These are phyloP conservation scores for Parascotia fuliginaria DNA, from an alignment of 2,888 invertebrate species.

Conservation along the genomic window DNA sequence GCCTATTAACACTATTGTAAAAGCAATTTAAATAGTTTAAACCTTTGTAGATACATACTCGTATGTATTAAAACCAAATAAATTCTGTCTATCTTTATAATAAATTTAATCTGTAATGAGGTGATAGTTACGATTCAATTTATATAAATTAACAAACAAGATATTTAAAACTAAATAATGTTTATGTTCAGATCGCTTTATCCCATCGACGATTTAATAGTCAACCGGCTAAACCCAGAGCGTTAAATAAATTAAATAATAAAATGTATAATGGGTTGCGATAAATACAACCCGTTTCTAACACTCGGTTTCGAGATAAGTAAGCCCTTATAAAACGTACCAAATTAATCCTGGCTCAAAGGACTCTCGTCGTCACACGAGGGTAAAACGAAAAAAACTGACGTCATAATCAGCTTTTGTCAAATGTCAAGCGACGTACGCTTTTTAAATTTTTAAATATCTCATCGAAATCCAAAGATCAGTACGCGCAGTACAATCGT, in stretches of 20 bases:
- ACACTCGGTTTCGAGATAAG: slow-evolving; percentile 77
- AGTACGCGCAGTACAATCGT: slow-evolving; percentile 47
- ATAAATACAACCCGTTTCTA: slow-evolving; percentile 82
- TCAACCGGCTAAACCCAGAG: slow-evolving; percentile 78
- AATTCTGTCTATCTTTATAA: slow-evolving; percentile 21
- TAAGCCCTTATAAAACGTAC: slow-evolving; percentile 83
- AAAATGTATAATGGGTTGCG: slow-evolving; percentile 82
- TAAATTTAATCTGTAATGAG: slow-evolving; percentile 32
- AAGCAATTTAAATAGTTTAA: no score
- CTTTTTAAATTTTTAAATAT: slow-evolving; percentile 78
- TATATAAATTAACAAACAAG: slow-evolving; percentile 63
- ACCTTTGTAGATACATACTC: no score
- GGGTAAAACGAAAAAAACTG: slow-evolving; percentile 73
- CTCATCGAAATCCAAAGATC: slow-evolving; percentile 63
- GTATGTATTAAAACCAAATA: slow-evolving; percentile 12
- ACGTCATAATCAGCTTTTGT: slow-evolving; percentile 86
- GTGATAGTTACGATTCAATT: slow-evolving; percentile 40
- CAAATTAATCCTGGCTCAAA: slow-evolving; percentile 83
- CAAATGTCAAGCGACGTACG: slow-evolving; percentile 78
- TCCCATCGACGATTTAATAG: slow-evolving; percentile 81
- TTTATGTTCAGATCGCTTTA: slow-evolving; percentile 78
- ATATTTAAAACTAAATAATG: slow-evolving; percentile 68
- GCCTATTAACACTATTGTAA: slow-evolving; percentile 6
- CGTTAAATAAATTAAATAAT: slow-evolving; percentile 86
- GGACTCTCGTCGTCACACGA: slow-evolving; percentile 65